These are phyloP conservation scores for Parazoanthus darwini DNA, from an alignment of 92 coral and sea anemone species.

Conservation along the genomic window DNA sequence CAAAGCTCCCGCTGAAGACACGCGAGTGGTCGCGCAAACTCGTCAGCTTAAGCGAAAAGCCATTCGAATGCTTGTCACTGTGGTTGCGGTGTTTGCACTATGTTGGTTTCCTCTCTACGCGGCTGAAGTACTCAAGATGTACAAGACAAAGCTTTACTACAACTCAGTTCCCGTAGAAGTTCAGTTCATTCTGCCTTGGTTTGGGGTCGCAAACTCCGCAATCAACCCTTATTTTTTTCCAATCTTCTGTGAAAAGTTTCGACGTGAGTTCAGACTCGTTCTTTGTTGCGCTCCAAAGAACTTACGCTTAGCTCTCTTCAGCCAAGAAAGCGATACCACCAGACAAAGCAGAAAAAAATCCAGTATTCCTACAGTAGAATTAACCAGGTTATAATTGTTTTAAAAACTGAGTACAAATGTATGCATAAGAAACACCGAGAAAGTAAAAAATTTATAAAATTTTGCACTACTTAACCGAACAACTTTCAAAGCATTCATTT, in stretches of 20 bases:
- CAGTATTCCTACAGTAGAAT: slow-evolving; percentile 4
- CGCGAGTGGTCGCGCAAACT: slow-evolving; percentile 40
- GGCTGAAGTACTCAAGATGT: slow-evolving; percentile 61
- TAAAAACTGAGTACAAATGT: too few relatives aligned
- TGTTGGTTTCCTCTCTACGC: slow-evolving; percentile 84
- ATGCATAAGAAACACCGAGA: too few relatives aligned
- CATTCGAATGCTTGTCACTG: slow-evolving; percentile 74
- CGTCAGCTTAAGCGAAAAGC: slow-evolving; percentile 59
- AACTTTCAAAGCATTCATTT: too few relatives aligned
- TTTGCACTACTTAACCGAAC: too few relatives aligned
- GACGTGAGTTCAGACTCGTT: slow-evolving; percentile 60
- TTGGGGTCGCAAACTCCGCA: slow-evolving; percentile 75
- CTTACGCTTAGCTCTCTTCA: not conserved
- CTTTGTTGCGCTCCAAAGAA: slow-evolving; percentile 43
- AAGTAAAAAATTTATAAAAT: too few relatives aligned
- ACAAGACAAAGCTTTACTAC: slow-evolving; percentile 47
- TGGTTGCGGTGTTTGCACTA: slow-evolving; percentile 69
- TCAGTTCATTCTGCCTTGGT: slow-evolving; percentile 66
- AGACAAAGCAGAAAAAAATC: not conserved
- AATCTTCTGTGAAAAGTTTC: slow-evolving; percentile 65
- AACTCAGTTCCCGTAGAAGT: slow-evolving; percentile 53
- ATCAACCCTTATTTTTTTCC: slow-evolving; percentile 78
- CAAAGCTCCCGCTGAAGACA: slow-evolving; percentile 63
- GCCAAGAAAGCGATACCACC: slow-evolving; percentile 25
- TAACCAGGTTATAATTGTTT: not conserved